Base-by-base conservation (phyloP, 1,140 invertebrate species). In the Conopomorpha cramerella region DNA sequence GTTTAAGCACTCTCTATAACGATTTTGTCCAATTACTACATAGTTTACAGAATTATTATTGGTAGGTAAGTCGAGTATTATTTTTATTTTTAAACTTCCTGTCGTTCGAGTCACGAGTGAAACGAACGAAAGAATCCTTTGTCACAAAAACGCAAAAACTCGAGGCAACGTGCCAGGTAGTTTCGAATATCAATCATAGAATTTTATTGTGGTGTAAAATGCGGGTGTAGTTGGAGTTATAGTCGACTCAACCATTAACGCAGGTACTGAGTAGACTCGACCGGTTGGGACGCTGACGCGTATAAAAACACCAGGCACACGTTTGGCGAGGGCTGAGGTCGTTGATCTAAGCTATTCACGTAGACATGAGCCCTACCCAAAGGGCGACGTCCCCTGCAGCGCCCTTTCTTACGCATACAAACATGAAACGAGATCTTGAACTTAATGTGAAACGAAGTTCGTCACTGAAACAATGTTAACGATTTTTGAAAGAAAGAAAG, bases 301-400 rank as follows among this genome's bases (percentile, higher is more conserved):
- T 51, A 62, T 54, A 61, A 57, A 63, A 60, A 48, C 48, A 47
- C 4, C 49, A 16, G 33, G 28, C 46, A 49, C 51, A 53, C 49
- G 53, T 55, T 55, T 48, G 48, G 46, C 41, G 55, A 59, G 55
- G 62, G 51, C 60, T 52, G 45, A 46, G 66, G 64, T 68, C 60
- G 56, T 55, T 64, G 64, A 43, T 58, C 66, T 55, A 47, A 34
- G 39, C 46, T 61, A 44, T 47, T 54, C 33, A 26, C 40, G 50
- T 41, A 46, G 46, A 33, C 49, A 45, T 44, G 51, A 43, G 51
- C 50, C 53, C 51, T 54, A 55, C 48, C 36, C 46, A 39, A 39
- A 55, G 62, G 58, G 59, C 61, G 55, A 58, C 55, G 63, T 48
- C 50, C 10, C 4, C 10, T 10, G 19, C 10, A 23, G 19, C 4